Base-by-base conservation (phyloP, 2,797 vertebrate genomes). In the Brotula barbata region DNA sequence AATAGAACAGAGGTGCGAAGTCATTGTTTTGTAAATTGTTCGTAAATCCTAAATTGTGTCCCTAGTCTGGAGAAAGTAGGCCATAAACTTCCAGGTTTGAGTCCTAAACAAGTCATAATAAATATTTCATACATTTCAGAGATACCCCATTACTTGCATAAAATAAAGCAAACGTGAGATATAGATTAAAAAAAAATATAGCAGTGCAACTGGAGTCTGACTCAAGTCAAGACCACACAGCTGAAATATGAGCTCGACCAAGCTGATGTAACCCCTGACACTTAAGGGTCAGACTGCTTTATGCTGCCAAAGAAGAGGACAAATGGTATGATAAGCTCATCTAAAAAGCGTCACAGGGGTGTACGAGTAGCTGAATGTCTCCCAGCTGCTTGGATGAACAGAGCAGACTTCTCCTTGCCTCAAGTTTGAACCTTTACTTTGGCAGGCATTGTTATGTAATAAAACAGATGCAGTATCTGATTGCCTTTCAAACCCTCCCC, bases 391-490 rank as follows among this genome's bases (percentile, higher is more conserved):
- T 17, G 15, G 15, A 16, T 53, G 13, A 15, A 1, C 11, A 31
- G 17, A 48, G 28, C 34, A 45, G 12, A 1, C 20, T 14, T 20
- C 37, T 61, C 16, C 15, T 45, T 39, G 15, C 21, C 49, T 44
- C 7, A 61, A 47, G 37, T 13, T 15, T 1, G 31, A 23, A 17
- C 3, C 40, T 17, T 59, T 20, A 45, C 7, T 66, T 31, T 34
- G 41, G 20, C 21, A 20, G 14, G 1, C 20, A 22, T 58, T 70
- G 51, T 44, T 15, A 0, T 20, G 34, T 8, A 19, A 25, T 58
- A 45, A 68, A 73, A 59, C 65, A 43, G 40, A 58, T 23, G n/a
- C 23, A 17, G 5, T 48, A 36, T 62, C 47, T 45, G 50, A 49
- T 67, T 13, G 20, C 33, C 41, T 43, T 55, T 51, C 17, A 58